Evolutionary conservation across 2,113 vertebrate genomes (phyloP), one percentile per base, ranked within the genome.

Genomic region (Gymnocephalus cernua): DNA sequence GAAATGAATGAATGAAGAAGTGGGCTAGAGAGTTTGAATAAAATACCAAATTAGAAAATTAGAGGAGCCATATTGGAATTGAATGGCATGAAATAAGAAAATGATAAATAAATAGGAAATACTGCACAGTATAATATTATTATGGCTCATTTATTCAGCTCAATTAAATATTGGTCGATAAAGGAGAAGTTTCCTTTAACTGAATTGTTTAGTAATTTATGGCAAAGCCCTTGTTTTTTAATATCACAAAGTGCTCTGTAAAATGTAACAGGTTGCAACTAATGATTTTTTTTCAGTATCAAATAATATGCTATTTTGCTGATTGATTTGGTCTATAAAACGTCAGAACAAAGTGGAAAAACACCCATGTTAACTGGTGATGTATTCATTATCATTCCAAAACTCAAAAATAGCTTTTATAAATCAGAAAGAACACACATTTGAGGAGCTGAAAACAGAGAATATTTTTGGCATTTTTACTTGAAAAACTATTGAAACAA

Each of bases 1-100:
- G 50, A 32, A 51, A 71, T 27, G 35, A 51, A 65, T 74, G 14
- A 80, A 70, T 63, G 21, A 71, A 70, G 48, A 32, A 1, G 45
- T 18, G 6, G 19, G 21, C 19, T 44, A 57, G 45, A 59, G 47
- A 70, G 45, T 79, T 82, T 45, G 21, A 51, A 68, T 27, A 12
- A 65, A 58, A 77, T 21, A 44, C 4, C 38, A 14, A 15, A 79
- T 13, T 13, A 10, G 44, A 66, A 61, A 77, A 56, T 29, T 58
- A 4, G 11, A 53, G 16, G 13, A 47, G 4, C 9, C 38, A 10
- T 63, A 16, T 63, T 68, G 19, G 38, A 67, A 18, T 38, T 9
- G 23, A 58, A 21, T 38, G 4, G 16, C 25, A n/a, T 57, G 11
- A 56, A 19, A 45, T 47, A n/a, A 3, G 21, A 12, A 44, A 6